Base-by-base conservation (phyloP, 2,113 vertebrate species). In the Taxidea taxus region DNA sequence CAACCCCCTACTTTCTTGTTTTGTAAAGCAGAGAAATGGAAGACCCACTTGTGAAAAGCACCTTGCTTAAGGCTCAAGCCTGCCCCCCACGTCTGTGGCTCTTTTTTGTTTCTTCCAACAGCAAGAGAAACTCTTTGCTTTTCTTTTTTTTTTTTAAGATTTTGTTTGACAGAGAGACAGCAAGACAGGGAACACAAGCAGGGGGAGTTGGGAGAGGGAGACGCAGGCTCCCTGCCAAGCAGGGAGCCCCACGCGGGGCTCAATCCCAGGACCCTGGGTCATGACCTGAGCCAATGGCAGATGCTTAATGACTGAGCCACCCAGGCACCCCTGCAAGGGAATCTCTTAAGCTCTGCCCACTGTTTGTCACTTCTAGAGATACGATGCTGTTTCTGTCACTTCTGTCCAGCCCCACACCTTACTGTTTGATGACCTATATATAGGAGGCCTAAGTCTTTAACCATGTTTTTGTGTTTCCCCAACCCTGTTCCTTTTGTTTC, bases 361-460 rank as follows among this genome's bases (percentile, higher is more conserved):
- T 97, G 86, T 96, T 97, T 93, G 82, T 95, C 81, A 96, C 77
- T 94, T 95, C 72, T 81, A 95, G 62, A 94, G 95, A 96, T 77
- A 95, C 25, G 42, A 75, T 66, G 51, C 82, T 96, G 88, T 96
- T 95, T 96, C 82, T 94, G 74, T 97, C 83, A 70, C 1, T 6
- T 95, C 93, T 95, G 83, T 87, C 74, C 80, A 96, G 90, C 92
- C 62, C 81, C 91, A 49, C 89, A 81, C 96, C 92, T 96, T 96
- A 64, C 9, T 64, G 34, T 95, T 93, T 72, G 84, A 87, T 72
- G 34, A 92, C 42, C 47, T 98, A 92, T 87, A 96, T 97, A 97
- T 87, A 95, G 75, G 80, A 92, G 34, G 37, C 54, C 62, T 2
- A 10, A 83, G 16, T 88, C 64, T 93, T 92, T 95, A 92, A 60